Conservation (phyloP, 1,140 invertebrate genomes). For the Tetragnatha versicolor region DNA sequence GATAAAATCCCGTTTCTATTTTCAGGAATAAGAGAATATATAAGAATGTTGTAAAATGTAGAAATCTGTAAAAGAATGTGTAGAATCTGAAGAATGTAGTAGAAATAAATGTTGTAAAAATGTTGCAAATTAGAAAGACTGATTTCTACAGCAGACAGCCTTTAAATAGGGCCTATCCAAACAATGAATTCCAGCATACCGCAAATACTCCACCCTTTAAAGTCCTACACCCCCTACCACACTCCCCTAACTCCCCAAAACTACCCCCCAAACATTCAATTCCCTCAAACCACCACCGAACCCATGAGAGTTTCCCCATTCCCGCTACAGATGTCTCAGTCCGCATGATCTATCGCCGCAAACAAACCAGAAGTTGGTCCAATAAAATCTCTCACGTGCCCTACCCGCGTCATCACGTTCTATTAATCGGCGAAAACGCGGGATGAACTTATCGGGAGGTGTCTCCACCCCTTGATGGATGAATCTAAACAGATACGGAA, state of each 20-base stretch:
- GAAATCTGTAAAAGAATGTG: too few relatives aligned
- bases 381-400: constrained; percentile 35
- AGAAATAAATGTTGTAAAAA: too few relatives aligned
- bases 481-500: neutral
- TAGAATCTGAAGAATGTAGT: too few relatives aligned
- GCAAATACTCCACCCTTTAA: too few relatives aligned
- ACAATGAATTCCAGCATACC: too few relatives aligned
- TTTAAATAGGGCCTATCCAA: too few relatives aligned
- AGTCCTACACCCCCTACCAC: too few relatives aligned
- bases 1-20: neutral
- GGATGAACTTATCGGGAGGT: constrained; percentile 31
- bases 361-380: constrained; percentile 34
- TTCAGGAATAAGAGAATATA: neutral
- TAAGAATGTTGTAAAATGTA: neutral
- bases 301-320: neutral
- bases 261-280: neutral
- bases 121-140: too few relatives aligned
- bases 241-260: neutral
- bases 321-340: constrained; percentile 16
- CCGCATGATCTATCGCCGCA: neutral
- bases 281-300: neutral
- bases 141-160: too few relatives aligned
- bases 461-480: constrained; percentile 31
- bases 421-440: constrained; percentile 34
- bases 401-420: constrained; percentile 26